A percentile compares a stretch with the other conserved stretches of the same genome.
phyloP scores from a whole-genome alignment of 1,140 invertebrate genomes.

The Drosophila sucinea region DNA sequence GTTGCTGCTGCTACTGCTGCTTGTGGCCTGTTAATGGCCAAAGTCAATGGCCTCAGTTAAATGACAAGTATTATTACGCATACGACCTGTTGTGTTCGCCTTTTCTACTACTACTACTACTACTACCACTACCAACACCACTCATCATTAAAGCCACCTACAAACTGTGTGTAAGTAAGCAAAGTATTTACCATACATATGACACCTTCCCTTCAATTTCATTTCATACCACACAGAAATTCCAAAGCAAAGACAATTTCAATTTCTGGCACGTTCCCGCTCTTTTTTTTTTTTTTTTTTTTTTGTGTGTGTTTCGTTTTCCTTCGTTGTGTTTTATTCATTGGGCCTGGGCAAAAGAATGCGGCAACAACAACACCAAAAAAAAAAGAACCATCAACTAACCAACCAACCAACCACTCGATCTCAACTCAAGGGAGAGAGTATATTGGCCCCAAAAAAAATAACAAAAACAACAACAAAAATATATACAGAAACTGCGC shows the following conservation, averaged over 20 bases:
- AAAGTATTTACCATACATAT: conserved; percentile 11
- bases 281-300: background rate
- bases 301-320: background rate
- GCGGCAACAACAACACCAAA: conserved; percentile 27
- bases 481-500: conserved; percentile 58
- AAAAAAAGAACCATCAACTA: background rate
- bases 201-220: conserved; percentile 33
- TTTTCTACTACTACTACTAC: conserved; percentile 19
- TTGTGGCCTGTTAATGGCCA: conserved; percentile 46
- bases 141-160: conserved; percentile 18
- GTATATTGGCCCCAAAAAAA: conserved; percentile 61
- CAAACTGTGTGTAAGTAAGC: conserved; percentile 6
- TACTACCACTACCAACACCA: background rate
- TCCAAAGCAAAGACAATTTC: conserved; percentile 31
- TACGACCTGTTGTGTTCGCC: conserved; percentile 48
- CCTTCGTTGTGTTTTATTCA: background rate
- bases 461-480: conserved; percentile 12
- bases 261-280: conserved; percentile 63
- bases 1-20: conserved; percentile 13
- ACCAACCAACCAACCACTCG: conserved; percentile 18
- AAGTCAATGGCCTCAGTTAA: conserved; percentile 56
- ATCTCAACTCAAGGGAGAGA: conserved; percentile 40
- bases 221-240: conserved; percentile 31
- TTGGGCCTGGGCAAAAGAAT: conserved; percentile 39
- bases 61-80: conserved; percentile 62